Evolutionary conservation across 1,140 invertebrate genomes (phyloP).

Genomic region (Prorops nasuta): DNA sequence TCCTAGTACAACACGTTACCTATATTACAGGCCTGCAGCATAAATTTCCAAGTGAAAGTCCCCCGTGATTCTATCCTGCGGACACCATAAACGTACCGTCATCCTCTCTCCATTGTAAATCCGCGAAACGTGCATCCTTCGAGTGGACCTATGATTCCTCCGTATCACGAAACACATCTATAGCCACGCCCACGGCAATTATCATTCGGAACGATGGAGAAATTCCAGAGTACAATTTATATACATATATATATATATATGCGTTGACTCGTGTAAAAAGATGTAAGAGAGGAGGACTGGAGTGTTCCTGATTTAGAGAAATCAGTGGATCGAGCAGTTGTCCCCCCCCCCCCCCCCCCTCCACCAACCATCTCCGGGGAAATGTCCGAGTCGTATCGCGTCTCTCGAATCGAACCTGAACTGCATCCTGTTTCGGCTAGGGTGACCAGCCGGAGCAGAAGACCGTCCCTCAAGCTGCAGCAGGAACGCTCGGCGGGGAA

Average conservation of each 20-base stretch:
- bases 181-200: background rate
- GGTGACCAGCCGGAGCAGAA: slow-evolving; percentile 4
- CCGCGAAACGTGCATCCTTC: background rate
- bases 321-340: slow-evolving; percentile 23
- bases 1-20: background rate
- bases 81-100: no score
- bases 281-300: slow-evolving; percentile 8
- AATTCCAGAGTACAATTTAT: no score
- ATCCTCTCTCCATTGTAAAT: no score
- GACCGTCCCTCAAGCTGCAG: slow-evolving; percentile 1
- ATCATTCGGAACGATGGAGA: no score
- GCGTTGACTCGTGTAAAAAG: background rate
- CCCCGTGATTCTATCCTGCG: no score
- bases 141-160: background rate
- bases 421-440: slow-evolving; percentile 8
- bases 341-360: background rate
- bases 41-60: no score
- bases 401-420: slow-evolving; percentile 18
- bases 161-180: background rate
- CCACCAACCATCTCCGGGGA: slow-evolving; percentile 9
- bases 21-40: no score
- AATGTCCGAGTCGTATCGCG: slow-evolving; percentile 22
- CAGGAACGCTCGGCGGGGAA: background rate
- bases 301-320: slow-evolving; percentile 19
- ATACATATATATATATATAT: background rate